Evolutionary conservation across 2,888 invertebrate species (phyloP), one percentile per base, ranked within the genome.

Genomic region (Adineta ricciae): DNA sequence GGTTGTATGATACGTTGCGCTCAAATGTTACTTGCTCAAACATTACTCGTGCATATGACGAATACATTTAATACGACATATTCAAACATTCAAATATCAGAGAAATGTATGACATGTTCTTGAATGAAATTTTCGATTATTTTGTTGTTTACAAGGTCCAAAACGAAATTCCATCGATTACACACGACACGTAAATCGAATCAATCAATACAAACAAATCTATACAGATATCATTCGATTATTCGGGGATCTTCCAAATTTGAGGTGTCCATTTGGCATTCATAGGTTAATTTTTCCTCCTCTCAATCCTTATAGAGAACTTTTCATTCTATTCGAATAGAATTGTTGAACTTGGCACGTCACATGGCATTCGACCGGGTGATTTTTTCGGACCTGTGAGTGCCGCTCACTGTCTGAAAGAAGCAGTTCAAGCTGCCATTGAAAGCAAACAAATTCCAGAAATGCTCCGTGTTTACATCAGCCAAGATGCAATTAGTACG

Each of bases 91-190:
- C 78, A 78, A 38, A 11, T 78, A 41, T 78, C 38, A 2, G 78
- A 78, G 94, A 95, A 90, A 92, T 96, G 84, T 94, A 95, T 84
- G 92, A 96, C 14, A 16, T 7, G 14, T 49, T 49, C 14, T 50
- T 9, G 14, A 16, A 16, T 50, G 50, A 16, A n/a, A n/a, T n/a
- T n/a, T n/a, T n/a, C n/a, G n/a, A n/a, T n/a, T n/a, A n/a, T n/a
- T n/a, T n/a, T 9, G 50, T n/a, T n/a, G n/a, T n/a, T n/a, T n/a
- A n/a, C n/a, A n/a, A 78, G 78, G 41, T 38, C 41, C 78, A 24
- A 78, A 78, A 78, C 38, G 78, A n/a, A 41, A 78, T 78, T 78
- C 78, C 2, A 78, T 78, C n/a, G 78, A 78, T 4, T 78, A n/a
- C n/a, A 2, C n/a, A 2, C 16, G 19, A 41, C 16, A 41, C 11